These are phyloP conservation scores for Temnothorax longispinosus DNA, from an alignment of 1,140 invertebrate species.

Conservation along the genomic window DNA sequence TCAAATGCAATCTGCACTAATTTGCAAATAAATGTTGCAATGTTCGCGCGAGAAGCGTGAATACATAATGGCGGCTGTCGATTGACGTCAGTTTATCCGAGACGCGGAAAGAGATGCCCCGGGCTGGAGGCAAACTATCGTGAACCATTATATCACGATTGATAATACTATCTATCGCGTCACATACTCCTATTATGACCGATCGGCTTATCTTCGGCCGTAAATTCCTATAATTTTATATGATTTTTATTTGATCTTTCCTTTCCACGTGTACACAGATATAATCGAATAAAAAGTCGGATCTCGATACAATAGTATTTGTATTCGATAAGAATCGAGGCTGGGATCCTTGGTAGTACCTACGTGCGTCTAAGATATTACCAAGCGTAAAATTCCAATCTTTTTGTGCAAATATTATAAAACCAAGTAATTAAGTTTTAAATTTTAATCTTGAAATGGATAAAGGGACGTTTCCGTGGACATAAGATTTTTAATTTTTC, in stretches of 20 bases:
- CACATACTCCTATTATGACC: not conserved
- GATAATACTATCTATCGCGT: slow-evolving; percentile 3
- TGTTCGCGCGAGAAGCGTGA: not conserved
- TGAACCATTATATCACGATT: slow-evolving; percentile 37
- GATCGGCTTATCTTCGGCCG: not conserved
- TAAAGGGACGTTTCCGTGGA: not conserved
- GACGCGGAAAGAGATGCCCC: slow-evolving; percentile 7
- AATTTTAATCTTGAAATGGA: not conserved
- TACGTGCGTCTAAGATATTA: not conserved
- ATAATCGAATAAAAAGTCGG: slow-evolving; percentile 12
- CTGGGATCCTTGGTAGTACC: not conserved
- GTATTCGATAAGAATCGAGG: slow-evolving; percentile 14
- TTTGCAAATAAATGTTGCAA: slow-evolving; percentile 40
- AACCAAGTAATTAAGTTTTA: not conserved
- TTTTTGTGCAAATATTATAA: not conserved
- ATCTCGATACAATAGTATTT: not conserved
- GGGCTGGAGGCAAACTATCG: slow-evolving; percentile 1
- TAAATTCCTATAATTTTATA: not conserved
- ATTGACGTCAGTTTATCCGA: slow-evolving; percentile 28
- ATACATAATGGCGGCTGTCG: slow-evolving; percentile 14
- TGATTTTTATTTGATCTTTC: not conserved
- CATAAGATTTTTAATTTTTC: not conserved
- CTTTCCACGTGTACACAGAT: not conserved
- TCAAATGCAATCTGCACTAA: not conserved
- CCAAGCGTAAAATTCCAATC: not conserved